Evolutionary conservation across 35 echinoderm and acorn worm genomes (phyloP), one percentile per base, ranked within the genome.

Genomic region (Nesometra sesokonis): DNA sequence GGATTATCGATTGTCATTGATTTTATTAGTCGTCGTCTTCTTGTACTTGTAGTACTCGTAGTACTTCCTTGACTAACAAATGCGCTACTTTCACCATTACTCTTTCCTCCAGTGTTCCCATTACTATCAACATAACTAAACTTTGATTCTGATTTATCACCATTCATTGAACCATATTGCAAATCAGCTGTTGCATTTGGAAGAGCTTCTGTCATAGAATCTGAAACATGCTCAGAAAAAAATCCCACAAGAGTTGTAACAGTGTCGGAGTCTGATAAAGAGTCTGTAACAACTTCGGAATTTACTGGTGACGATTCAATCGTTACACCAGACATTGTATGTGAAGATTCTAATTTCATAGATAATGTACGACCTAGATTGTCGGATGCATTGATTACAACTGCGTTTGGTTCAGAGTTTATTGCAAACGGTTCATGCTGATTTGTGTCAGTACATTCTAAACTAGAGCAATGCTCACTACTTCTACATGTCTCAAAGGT

Each of bases 191-290:
- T 35, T 37, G 33, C 17, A 13, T 35, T 35, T 37, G 81, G 81
- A 13, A 83, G n/a, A 5, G 81, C 81, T 30, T 83, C 81, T 37
- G 34, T 83, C n/a, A 37, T 38, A 11, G 36, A 30, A 17, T 37
- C 35, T 11, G 81, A 36, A 0, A 35, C 17, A 11, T 37, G 2
- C 37, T 83, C 81, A 37, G 81, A 83, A 38, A 37, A 83, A 27
- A 35, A 83, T 30, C 35, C 81, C 30, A 37, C 36, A 83, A 83
- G 37, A 27, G 81, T 83, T 27, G 36, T 83, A 11, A 83, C 81
- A 35, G 34, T 30, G 19, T 83, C 81, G 38, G 35, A 37, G 7
- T 34, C 23, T 11, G 81, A 37, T 27, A 37, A 17, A 38, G 81
- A 9, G 11, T 35, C 37, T 83, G 34, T 11, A 17, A 23, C 9